phyloP scores from a whole-genome alignment of 2,113 vertebrate genomes.

The Protobothrops flavoviridis region DNA sequence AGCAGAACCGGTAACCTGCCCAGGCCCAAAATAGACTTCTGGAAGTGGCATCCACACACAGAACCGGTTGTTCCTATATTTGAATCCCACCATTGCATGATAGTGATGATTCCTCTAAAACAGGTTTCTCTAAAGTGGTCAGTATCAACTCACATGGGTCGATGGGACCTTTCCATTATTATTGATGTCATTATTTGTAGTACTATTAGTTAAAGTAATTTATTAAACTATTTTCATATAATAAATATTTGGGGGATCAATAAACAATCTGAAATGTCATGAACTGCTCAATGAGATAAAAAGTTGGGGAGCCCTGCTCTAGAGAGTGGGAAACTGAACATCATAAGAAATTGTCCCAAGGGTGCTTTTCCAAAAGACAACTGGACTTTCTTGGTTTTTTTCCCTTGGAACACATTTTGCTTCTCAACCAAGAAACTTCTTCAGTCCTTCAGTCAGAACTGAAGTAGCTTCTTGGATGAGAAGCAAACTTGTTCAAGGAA shows the following conservation, averaged over 20 bases:
- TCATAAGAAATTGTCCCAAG: neutral
- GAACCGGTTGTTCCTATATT: too few relatives aligned
- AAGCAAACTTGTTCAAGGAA: too few relatives aligned
- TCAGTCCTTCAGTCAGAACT: too few relatives aligned
- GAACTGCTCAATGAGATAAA: neutral
- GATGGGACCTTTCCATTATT: neutral
- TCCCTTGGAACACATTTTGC: neutral
- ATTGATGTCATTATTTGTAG: neutral
- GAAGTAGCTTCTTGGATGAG: too few relatives aligned
- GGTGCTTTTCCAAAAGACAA: neutral
- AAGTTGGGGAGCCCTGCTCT: neutral
- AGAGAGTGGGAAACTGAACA: neutral
- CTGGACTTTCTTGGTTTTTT: neutral
- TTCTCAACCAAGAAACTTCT: too few relatives aligned
- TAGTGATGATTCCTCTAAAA: neutral
- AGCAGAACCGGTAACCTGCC: too few relatives aligned
- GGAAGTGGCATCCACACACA: too few relatives aligned
- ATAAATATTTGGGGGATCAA: neutral
- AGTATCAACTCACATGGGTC: neutral
- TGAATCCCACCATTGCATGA: neutral
- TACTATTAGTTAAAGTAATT: neutral
- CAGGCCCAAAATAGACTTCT: too few relatives aligned
- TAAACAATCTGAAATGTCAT: neutral
- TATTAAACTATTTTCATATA: neutral
- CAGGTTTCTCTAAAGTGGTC: neutral